phyloP scores from a whole-genome alignment of 2,797 vertebrate species.

The Leucoraja ocellata region DNA sequence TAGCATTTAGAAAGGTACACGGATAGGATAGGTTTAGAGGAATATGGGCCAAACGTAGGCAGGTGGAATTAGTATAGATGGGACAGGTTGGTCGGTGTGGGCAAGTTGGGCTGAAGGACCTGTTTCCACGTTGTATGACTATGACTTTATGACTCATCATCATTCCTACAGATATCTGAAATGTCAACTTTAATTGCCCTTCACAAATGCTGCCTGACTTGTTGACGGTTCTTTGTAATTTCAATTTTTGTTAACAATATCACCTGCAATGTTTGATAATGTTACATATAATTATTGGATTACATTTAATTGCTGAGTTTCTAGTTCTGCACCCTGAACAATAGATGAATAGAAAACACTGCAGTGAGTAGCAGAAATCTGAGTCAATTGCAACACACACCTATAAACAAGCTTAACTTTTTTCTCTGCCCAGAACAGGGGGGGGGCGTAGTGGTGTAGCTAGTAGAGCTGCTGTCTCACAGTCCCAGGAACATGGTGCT shows the following conservation, averaged over 20 bases:
- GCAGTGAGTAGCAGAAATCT: background rate
- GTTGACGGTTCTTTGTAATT: background rate
- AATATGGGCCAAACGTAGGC: too few relatives aligned
- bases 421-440: background rate
- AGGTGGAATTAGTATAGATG: too few relatives aligned
- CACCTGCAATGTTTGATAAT: background rate
- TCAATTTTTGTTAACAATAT: background rate
- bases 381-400: background rate
- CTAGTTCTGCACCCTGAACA: background rate
- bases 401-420: background rate
- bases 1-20: too few relatives aligned
- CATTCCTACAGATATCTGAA: background rate
- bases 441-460: too few relatives aligned
- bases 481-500: too few relatives aligned
- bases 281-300: background rate
- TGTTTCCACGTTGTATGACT: too few relatives aligned
- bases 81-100: too few relatives aligned
- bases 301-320: background rate
- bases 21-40: too few relatives aligned
- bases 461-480: too few relatives aligned
- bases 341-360: background rate
- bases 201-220: background rate
- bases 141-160: background rate
- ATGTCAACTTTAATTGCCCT: background rate
- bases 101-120: too few relatives aligned